Evolutionary conservation across 2,888 invertebrate genomes (phyloP).

Genomic region (Microchrysa polita): DNA sequence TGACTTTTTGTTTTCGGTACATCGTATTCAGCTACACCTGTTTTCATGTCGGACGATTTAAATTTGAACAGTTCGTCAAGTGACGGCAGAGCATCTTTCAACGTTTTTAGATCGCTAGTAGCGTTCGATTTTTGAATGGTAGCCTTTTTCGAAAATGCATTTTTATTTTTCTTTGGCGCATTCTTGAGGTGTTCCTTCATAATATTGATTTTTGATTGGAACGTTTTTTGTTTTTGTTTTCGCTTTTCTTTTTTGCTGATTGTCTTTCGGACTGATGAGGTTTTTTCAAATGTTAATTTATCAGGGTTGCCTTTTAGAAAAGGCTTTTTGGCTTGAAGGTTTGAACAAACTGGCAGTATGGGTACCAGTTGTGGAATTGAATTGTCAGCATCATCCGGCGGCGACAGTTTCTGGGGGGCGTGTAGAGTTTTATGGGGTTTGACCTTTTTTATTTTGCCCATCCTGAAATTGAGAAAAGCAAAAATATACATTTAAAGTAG

Average conservation of each 20-base stretch:
- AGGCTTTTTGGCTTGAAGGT: background rate
- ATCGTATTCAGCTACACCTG: slow-evolving; percentile 49
- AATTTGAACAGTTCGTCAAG: slow-evolving; percentile 58
- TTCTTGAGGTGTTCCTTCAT: slow-evolving; percentile 57
- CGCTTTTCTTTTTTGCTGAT: slow-evolving; percentile 59
- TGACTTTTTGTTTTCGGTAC: slow-evolving; percentile 34
- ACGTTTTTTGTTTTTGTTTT: slow-evolving; percentile 57
- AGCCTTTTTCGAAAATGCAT: slow-evolving; percentile 52
- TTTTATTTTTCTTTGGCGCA: slow-evolving; percentile 57
- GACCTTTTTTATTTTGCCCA: slow-evolving; percentile 41
- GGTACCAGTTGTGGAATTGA: slow-evolving; percentile 3
- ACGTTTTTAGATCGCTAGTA: slow-evolving; percentile 58
- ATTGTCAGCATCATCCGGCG: background rate
- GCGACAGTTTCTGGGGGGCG: background rate
- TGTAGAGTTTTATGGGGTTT: background rate
- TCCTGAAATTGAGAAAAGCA: slow-evolving; percentile 14
- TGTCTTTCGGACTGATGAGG: slow-evolving; percentile 12
- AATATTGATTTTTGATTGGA: slow-evolving; percentile 57
- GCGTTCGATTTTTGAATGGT: slow-evolving; percentile 44
- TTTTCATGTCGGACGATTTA: slow-evolving; percentile 54
- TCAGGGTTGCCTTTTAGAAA: background rate
- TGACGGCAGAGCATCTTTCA: slow-evolving; percentile 62
- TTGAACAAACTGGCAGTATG: background rate
- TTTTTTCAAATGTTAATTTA: slow-evolving; percentile 65
- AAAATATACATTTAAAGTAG: background rate